Evolutionary conservation across 2,888 invertebrate genomes (phyloP), one percentile per base, ranked within the genome.

Genomic region (Scelioninae gen. 1): DNA sequence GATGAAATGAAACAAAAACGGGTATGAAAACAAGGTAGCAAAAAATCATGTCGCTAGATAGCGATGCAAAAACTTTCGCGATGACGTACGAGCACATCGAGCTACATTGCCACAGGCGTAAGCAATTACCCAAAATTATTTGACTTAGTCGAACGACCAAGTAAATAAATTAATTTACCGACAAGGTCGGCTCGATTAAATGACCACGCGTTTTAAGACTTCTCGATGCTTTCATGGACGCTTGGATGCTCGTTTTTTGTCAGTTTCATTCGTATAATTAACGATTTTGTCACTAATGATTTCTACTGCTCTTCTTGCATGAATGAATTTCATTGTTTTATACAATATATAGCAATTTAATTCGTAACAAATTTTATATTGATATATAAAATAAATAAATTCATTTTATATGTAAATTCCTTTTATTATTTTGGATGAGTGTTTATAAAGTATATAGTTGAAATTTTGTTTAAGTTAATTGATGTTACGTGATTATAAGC

Each of bases 141-240:
- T 23, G 23, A 65, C 66, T 51, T 72, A 58, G 53, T 68, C 79
- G 11, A n/a, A n/a, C n/a, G 11, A n/a, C 5, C 43, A n/a, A n/a
- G 84, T 85, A 86, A 87, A 88, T 87, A 85, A 87, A 87, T 84
- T 85, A 87, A 88, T 89, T 89, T 43, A 43, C 43, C 69, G 78
- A 76, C 86, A 87, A 88, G 87, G 88, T 76, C 86, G 76, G 10
- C 45, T 43, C 1, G 5, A 43, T 43, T n/a, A 11, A 43, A 43
- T 43, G 43, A 43, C 43, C 43, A 51, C 16, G 11, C 31, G 16
- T 66, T 66, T 23, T 11, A 66, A 66, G 66, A 66, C 66, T 66
- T 66, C 66, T 53, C 43, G 16, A 34, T 66, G 38, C n/a, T 23
- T 23, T 23, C 23, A 23, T 23, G 23, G 23, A 23, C 23, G 23